Conservation (phyloP, 2,888 invertebrate genomes). For the Tipula vernalis region DNA sequence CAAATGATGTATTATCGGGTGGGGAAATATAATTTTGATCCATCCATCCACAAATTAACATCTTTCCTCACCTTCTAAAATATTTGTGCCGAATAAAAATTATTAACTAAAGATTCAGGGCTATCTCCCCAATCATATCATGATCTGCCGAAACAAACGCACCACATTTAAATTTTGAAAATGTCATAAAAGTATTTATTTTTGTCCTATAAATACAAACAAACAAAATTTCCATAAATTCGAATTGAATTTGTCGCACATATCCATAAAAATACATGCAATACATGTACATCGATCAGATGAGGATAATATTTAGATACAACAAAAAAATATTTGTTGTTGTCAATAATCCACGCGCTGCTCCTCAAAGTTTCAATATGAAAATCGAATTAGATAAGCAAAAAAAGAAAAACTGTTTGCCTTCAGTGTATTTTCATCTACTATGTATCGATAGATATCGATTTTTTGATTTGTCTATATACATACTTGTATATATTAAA, state of each 20-base stretch:
- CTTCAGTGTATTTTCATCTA: not conserved
- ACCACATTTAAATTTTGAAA: not conserved
- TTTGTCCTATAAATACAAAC: not conserved
- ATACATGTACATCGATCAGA: not conserved
- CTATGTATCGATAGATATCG: not conserved
- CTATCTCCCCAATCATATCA: not conserved
- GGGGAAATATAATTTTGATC: not conserved
- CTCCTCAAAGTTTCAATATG: not conserved
- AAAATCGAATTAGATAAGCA: not conserved
- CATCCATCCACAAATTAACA: not conserved
- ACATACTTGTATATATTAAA: not conserved
- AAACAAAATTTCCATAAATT: not conserved
- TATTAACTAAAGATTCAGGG: not conserved
- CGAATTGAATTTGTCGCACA: not conserved
- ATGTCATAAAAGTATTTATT: not conserved
- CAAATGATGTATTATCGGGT: not conserved
- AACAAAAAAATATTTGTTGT: not conserved
- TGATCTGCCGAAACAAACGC: not conserved
- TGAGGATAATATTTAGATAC: not conserved
- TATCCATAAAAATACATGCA: not conserved
- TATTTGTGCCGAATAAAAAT: not conserved
- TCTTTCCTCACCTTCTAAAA: not conserved
- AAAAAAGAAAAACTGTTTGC: not conserved
- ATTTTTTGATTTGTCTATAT: not conserved
- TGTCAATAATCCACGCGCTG: not conserved